phyloP scores from a whole-genome alignment of 1,140 invertebrate species.

The Hestina assimilis region DNA sequence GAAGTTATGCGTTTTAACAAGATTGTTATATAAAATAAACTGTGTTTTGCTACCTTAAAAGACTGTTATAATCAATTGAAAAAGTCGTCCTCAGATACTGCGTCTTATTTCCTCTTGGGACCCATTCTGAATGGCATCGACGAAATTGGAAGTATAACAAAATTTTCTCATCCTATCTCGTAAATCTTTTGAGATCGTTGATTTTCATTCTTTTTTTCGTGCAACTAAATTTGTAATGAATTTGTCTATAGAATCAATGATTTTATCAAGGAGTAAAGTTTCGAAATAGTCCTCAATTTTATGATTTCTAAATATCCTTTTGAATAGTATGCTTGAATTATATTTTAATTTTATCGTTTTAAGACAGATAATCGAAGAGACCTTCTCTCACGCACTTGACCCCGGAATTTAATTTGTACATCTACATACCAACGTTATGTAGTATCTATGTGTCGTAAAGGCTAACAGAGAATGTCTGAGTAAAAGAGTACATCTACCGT shows the following conservation, averaged over 20 bases:
- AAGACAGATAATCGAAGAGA: background rate
- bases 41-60: too few species aligned
- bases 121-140: slow-evolving; percentile 31
- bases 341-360: background rate
- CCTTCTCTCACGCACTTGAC: slow-evolving; percentile 4
- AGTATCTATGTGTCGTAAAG: slow-evolving; percentile 3
- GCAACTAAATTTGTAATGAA: slow-evolving; percentile 19
- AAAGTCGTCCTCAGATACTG: background rate
- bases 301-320: background rate
- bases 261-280: background rate
- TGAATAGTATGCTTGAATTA: background rate
- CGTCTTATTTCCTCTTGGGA: slow-evolving; percentile 26
- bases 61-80: background rate
- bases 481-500: slow-evolving; percentile 5
- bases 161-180: slow-evolving; percentile 49
- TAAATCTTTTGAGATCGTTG: slow-evolving; percentile 49
- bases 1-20: background rate
- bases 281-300: background rate
- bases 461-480: slow-evolving; percentile 10
- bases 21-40: too few species aligned
- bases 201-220: slow-evolving; percentile 45
- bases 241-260: too few species aligned
- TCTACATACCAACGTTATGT: slow-evolving; percentile 1
- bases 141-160: slow-evolving; percentile 60
- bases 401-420: slow-evolving; percentile 24